Base-by-base conservation (phyloP, 2,797 vertebrate genomes). In the Gymnodraco acuticeps region DNA sequence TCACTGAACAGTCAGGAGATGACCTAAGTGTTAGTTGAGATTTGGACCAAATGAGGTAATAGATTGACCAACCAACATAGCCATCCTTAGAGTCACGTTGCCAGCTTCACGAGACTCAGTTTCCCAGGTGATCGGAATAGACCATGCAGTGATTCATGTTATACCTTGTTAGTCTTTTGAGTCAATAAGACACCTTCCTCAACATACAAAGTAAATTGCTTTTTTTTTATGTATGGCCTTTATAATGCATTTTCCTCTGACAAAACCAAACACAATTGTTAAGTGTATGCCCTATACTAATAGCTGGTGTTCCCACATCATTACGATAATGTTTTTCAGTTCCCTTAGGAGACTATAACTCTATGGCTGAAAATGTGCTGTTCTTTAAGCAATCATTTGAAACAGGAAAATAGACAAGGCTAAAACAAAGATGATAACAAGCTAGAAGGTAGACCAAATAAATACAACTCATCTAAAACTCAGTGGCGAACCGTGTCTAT, bases 391-490 rank as follows among this genome's bases (percentile, higher is more conserved):
- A 63, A 50, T 59, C 45, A 72, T 63, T 70, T 46, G n/a, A 70
- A 59, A 48, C 14, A 42, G 75, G 70, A 38, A 61, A 73, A 69
- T 5, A 68, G 3, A 64, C 11, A 56, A 19, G 33, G 43, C 10
- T 43, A 5, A 56, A 80, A 77, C 23, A 59, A 56, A 73, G 11
- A 55, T 2, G 20, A 68, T 20, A 61, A 55, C 20, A n/a, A 43
- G 31, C 13, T 61, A 20, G n/a, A 66, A 52, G 27, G 56, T 33
- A 51, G 50, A 70, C 47, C 23, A 55, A 62, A 69, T 46, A 60
- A 87, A 77, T 45, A 71, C 50, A 68, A 23, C 60, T 64, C 60
- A 86, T 85, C 42, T 70, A 38, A 87, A 20, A 20, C 20, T 20
- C 20, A 20, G 20, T 2, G 20, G 20, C 2, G 20, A 20, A 20